Base-by-base conservation (phyloP, 1,140 invertebrate genomes). In the Onthophagus taurus region DNA sequence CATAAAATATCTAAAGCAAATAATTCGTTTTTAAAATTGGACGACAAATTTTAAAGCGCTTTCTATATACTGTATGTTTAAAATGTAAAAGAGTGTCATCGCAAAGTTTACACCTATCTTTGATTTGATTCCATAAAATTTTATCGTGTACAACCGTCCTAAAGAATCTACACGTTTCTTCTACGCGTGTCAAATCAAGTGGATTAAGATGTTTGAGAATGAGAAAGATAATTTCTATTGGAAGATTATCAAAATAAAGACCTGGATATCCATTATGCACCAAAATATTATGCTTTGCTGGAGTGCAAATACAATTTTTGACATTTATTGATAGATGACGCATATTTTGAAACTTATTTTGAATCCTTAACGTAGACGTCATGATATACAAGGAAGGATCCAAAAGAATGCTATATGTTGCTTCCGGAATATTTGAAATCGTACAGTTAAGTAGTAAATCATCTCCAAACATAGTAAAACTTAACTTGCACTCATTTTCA, bases 341-440 rank as follows among this genome's bases (percentile, higher is more conserved):
- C 17, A 62, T 44, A 44, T 57, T 52, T 44, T 59, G 58, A 50
- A 58, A 58, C 23, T 45, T 44, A 8, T 41, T 49, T n/a, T n/a
- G 30, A n/a, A 56, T 19, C n/a, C 21, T 42, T n/a, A 30, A 43
- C 20, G 39, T 49, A 17, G 51, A 54, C 18, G 45, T 52, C 3
- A 56, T 48, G 42, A 60, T 49, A 49, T 61, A 63, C 8, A 45
- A 42, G n/a, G 55, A 48, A 14, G 54, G 47, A 51, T 63, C 61
- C 6, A 61, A 26, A 14, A 57, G 23, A 14, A 54, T 44, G 19
- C 42, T 51, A 26, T 51, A 56, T 23, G 24, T 18, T 4, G 31
- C 33, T 12, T 36, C 29, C 13, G 47, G 44, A 18, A 54, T 38
- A 36, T 49, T 50, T 26, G 52, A 42, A 7, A 60, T 44, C 14